Evolutionary conservation across 2,888 invertebrate genomes (phyloP).

Genomic region (Orthosia gothica): DNA sequence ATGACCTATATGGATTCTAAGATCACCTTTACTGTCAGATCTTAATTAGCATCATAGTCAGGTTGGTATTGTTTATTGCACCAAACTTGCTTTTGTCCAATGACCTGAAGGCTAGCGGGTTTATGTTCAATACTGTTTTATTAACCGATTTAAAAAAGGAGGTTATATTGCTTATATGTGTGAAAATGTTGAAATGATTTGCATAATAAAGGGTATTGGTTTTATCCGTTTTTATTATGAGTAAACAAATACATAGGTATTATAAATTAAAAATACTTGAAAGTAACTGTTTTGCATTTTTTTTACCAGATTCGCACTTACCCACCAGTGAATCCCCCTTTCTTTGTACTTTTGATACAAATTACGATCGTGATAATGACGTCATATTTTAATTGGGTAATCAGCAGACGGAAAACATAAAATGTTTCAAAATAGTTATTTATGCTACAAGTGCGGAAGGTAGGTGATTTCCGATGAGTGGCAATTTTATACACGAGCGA

Average conservation of each 20-base stretch:
- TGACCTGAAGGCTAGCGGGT: conserved; percentile 14
- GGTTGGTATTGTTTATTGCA: background rate
- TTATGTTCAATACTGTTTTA: conserved; percentile 10
- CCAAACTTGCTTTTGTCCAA: conserved; percentile 1
- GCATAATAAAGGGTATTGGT: conserved; percentile 36
- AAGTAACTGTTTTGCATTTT: conserved; percentile 8
- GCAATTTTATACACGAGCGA: too few species aligned
- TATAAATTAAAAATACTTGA: conserved; percentile 17
- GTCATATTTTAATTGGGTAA: background rate
- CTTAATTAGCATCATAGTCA: background rate
- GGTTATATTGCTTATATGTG: conserved; percentile 12
- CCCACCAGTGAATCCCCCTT: background rate
- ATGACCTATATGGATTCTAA: background rate
- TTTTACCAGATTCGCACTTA: background rate
- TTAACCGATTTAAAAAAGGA: too few species aligned
- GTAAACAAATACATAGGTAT: conserved; percentile 10
- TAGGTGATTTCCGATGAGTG: too few species aligned
- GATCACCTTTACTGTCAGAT: background rate
- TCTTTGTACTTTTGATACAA: background rate
- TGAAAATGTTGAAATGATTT: conserved; percentile 33
- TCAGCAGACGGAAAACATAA: background rate
- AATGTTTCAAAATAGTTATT: too few species aligned
- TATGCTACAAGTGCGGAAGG: too few species aligned
- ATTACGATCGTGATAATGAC: background rate
- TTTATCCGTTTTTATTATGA: conserved; percentile 7